Conservation (phyloP, 2,797 vertebrate genomes). For the Diglossa cyanea region DNA sequence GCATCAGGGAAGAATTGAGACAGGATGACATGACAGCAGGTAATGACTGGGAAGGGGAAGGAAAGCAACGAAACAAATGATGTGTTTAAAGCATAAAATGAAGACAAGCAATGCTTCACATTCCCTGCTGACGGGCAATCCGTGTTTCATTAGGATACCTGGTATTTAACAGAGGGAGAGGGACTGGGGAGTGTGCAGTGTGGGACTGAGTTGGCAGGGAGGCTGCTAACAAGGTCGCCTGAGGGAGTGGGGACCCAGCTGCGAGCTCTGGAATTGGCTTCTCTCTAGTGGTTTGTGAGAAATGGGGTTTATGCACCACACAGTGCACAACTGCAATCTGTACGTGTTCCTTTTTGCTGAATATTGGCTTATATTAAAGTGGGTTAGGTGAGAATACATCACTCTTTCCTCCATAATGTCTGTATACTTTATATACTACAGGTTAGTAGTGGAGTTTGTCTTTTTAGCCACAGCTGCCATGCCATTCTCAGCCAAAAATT, state of each 20-base stretch:
- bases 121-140: not conserved
- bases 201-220: not conserved
- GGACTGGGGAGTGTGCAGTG: not conserved
- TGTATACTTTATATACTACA: not conserved
- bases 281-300: rapidly evolving
- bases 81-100: constrained; percentile 18
- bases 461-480: not conserved
- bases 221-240: not conserved
- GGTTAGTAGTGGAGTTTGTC: not conserved
- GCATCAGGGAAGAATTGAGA: not conserved
- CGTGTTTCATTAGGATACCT: not conserved
- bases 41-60: constrained; percentile 14
- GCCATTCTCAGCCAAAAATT: not conserved
- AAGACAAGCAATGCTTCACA: not conserved
- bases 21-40: constrained; percentile 13
- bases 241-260: not conserved
- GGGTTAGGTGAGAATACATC: not conserved
- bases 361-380: not conserved
- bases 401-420: not conserved
- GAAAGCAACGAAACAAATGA: not conserved
- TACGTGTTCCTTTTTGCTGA: not conserved
- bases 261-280: not conserved
- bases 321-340: not conserved
- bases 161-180: not conserved
- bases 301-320: not conserved